A percentile compares a stretch with the other conserved stretches of the same genome.
These are phyloP conservation scores for Sericinus montela DNA, from an alignment of 2,888 invertebrate genomes.

Conservation along the genomic window DNA sequence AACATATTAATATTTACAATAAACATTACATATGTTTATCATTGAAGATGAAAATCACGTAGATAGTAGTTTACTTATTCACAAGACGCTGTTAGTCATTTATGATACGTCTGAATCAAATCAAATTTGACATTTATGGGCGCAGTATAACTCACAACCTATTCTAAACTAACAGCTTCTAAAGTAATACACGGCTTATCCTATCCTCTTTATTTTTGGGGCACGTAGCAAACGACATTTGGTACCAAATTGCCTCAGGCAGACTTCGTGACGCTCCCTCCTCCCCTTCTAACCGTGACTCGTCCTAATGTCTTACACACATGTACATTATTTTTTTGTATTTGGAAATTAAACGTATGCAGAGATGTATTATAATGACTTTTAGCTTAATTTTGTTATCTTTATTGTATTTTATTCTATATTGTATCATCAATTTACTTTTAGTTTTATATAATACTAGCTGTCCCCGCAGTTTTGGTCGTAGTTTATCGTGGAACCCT, in stretches of 20 bases:
- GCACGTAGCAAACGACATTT: slow-evolving; percentile 75
- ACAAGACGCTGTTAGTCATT: no score
- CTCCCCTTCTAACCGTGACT: slow-evolving; percentile 51
- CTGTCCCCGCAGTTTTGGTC: no score
- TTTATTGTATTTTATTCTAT: background rate
- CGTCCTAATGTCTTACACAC: slow-evolving; percentile 62
- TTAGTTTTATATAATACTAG: no score
- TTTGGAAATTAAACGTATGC: slow-evolving; percentile 28
- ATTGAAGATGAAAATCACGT: no score
- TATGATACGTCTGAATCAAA: background rate
- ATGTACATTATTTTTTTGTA: slow-evolving; percentile 57
- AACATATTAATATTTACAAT: no score
- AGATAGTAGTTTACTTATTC: no score
- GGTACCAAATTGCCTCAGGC: slow-evolving; percentile 75
- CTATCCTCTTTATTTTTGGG: slow-evolving; percentile 71
- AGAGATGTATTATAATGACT: background rate
- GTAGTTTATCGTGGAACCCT: no score
- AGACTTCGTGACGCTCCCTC: slow-evolving; percentile 62
- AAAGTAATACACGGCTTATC: slow-evolving; percentile 60
- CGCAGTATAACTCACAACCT: slow-evolving; percentile 28
- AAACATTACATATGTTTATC: no score
- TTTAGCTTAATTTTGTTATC: slow-evolving; percentile 7
- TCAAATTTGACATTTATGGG: background rate
- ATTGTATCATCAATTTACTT: background rate
- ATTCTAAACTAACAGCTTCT: slow-evolving; percentile 51